Conservation (phyloP, 2,888 invertebrate genomes). For the Ectobius pallidus region DNA sequence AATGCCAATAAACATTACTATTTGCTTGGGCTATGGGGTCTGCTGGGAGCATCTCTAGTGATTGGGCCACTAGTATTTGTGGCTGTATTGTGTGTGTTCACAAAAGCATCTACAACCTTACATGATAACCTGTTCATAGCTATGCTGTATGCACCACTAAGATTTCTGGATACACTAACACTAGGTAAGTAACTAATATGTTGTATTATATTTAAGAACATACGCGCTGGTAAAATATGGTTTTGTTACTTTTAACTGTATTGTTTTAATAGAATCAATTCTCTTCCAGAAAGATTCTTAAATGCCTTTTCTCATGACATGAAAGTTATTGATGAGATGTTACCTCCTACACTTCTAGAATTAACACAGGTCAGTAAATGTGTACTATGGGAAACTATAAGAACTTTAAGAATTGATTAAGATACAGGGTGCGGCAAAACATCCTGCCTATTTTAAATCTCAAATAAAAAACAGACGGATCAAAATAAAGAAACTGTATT, state of each 20-base stretch:
- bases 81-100: neutral
- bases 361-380: conserved; percentile 29
- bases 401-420: no score
- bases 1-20: conserved; percentile 15
- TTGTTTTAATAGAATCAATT: no score
- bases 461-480: no score
- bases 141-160: conserved; percentile 25
- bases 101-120: conserved; percentile 5
- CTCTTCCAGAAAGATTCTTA: conserved; percentile 21
- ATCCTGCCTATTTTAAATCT: no score
- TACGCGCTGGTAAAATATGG: no score
- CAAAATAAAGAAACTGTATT: no score
- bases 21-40: neutral
- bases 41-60: neutral
- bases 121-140: conserved; percentile 6
- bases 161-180: neutral
- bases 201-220: no score
- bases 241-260: no score
- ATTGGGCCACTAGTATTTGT: neutral
- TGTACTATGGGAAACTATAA: no score
- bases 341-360: conserved; percentile 31
- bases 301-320: conserved; percentile 33
- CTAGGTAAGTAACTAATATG: no score
- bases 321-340: conserved; percentile 28
- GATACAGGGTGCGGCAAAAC: no score